These are phyloP conservation scores for Phaenicophaeus curvirostris DNA, from an alignment of 2,797 vertebrate genomes.

Conservation along the genomic window DNA sequence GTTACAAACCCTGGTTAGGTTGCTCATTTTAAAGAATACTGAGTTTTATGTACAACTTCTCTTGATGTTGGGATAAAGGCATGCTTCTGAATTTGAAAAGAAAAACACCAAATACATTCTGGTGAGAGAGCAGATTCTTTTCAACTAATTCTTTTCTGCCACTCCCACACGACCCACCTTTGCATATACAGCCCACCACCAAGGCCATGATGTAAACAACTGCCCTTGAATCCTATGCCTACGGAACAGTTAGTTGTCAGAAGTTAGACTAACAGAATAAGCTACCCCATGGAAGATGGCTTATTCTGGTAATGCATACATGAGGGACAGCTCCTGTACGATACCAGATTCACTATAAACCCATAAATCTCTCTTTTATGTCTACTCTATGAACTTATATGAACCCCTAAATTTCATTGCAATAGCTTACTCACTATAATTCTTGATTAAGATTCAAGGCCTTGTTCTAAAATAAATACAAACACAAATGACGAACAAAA, in stretches of 20 bases:
- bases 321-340: not conserved
- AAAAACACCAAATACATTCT: not conserved
- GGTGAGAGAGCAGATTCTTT: not conserved
- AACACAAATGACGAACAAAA: not conserved
- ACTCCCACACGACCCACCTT: not conserved
- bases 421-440: not conserved
- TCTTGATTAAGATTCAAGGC: not conserved
- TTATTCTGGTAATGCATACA: not conserved
- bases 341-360: not conserved
- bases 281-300: not conserved
- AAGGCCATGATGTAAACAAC: not conserved
- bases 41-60: not conserved
- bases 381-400: not conserved
- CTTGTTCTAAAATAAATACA: not conserved
- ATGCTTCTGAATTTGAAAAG: not conserved
- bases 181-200: not conserved
- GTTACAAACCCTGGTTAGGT: not conserved
- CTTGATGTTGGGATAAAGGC: not conserved
- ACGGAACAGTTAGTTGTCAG: not conserved
- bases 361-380: not conserved
- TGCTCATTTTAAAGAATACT: not conserved
- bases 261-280: not conserved
- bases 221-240: not conserved
- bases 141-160: not conserved
- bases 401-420: not conserved